phyloP scores from a whole-genome alignment of 2,797 vertebrate genomes.

The Phrynocephalus forsythii region DNA sequence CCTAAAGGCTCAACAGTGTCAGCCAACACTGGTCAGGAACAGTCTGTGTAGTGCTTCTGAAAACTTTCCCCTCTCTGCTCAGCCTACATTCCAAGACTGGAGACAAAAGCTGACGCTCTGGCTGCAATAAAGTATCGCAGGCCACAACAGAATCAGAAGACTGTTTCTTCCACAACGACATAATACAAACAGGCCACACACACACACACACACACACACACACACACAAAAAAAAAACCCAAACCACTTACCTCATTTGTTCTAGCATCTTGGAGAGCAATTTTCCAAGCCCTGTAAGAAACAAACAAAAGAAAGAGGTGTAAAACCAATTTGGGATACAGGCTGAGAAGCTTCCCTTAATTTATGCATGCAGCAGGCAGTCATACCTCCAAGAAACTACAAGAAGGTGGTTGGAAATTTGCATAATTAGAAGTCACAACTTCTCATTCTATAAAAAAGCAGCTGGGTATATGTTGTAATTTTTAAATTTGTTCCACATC shows the following conservation, averaged over 20 bases:
- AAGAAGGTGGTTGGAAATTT: neutral
- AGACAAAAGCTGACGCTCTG: neutral
- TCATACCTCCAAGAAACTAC: neutral
- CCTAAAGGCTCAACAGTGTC: neutral
- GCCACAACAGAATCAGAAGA: neutral
- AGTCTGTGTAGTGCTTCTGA: neutral
- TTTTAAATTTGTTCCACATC: too few relatives aligned
- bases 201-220: too few relatives aligned
- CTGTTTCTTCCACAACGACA: neutral
- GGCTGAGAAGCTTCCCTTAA: neutral
- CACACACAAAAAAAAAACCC: neutral
- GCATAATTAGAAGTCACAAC: neutral
- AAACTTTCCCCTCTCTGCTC: neutral
- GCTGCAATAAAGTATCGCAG: neutral
- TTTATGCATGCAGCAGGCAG: neutral
- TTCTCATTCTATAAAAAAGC: neutral
- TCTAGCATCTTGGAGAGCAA: conserved; percentile 93
- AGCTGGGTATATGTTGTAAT: too few relatives aligned
- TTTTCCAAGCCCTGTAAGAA: conserved; percentile 89
- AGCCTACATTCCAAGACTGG: neutral
- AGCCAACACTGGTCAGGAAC: neutral
- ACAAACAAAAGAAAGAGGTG: neutral
- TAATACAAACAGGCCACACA: neutral
- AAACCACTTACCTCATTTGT: conserved; percentile 86
- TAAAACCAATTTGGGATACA: neutral